Evolutionary conservation across 2,888 invertebrate species (phyloP), one percentile per base, ranked within the genome.

Genomic region (Diplolepis rosae): DNA sequence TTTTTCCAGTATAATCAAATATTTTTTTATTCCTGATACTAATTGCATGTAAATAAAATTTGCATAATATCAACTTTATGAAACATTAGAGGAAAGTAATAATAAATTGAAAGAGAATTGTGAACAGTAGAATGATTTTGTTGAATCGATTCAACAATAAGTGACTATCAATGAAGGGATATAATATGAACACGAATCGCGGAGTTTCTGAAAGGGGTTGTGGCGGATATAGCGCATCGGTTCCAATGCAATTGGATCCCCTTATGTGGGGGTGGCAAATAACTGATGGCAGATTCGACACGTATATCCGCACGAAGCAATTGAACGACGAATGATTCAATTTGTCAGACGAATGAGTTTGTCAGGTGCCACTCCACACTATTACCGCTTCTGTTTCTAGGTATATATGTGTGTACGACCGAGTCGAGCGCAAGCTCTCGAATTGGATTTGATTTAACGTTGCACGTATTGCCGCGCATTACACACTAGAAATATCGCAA

Each of bases 271-370:
- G 75, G 75, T 75, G 61, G 73, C 71, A 70, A 74, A 77, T 75
- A 72, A 68, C 74, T 72, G 75, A 77, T 77, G 76, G 74, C 66
- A 74, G 75, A 80, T 78, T 81, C 77, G 77, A 74, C 75, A 80
- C 74, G 80, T 77, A 80, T 82, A 84, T 84, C 80, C 82, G 80
- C 77, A 80, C 82, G 83, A 80, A 85, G 87, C 87, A 87, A 88
- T 88, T 87, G 88, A 88, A 88, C 88, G 85, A 86, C 86, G 88
- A 88, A 88, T 88, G 87, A 88, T 88, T 88, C 85, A 88, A 88
- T 88, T 88, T 87, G 85, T 87, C 88, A 86, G 88, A 84, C 87
- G 87, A 88, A 88, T 87, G 88, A 86, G 87, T 88, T 88, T 87
- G 88, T 87, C 88, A 88, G 88, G 88, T 88, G 88, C 84, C 85